Evolutionary conservation across 2,888 invertebrate genomes (phyloP).

Genomic region (Octodonta nipae): DNA sequence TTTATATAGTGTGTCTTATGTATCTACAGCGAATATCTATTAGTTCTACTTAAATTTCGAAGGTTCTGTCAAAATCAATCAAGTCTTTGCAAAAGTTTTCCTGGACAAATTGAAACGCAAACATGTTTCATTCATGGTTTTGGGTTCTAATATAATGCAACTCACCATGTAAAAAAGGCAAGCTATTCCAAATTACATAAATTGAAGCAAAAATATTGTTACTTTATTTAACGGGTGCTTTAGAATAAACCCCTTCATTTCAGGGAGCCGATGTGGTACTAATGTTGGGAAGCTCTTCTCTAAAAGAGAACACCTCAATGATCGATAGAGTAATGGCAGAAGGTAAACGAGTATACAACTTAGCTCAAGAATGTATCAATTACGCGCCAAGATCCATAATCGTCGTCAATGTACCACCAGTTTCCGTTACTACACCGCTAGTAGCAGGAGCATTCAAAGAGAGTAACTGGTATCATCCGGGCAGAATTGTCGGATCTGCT

Average conservation of each 20-base stretch:
- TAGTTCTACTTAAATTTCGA: no score
- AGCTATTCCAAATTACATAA: no score
- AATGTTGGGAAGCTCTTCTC: slow-evolving; percentile 17
- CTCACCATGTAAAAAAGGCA: no score
- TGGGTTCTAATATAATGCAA: no score
- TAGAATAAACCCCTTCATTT: slow-evolving; percentile 5
- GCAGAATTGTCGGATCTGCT: slow-evolving; percentile 29
- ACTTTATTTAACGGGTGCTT: no score
- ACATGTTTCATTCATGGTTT: no score
- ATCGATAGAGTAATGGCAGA: slow-evolving; percentile 24
- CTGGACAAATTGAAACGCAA: no score
- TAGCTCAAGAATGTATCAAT: slow-evolving; percentile 38
- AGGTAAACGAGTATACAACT: slow-evolving; percentile 23
- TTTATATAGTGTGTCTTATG: no score
- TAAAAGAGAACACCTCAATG: slow-evolving; percentile 14
- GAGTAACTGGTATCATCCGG: slow-evolving; percentile 33
- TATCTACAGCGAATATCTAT: no score
- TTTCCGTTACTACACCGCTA: slow-evolving; percentile 43
- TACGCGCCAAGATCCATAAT: slow-evolving; percentile 44
- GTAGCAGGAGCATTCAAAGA: slow-evolving; percentile 36
- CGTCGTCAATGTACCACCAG: slow-evolving; percentile 40
- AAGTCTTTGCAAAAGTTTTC: no score
- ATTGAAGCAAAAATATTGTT: no score
- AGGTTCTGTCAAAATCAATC: no score
- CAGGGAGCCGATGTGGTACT: slow-evolving; percentile 31